Base-by-base conservation (phyloP, 2,113 vertebrate species). In the Syngnathus floridae region DNA sequence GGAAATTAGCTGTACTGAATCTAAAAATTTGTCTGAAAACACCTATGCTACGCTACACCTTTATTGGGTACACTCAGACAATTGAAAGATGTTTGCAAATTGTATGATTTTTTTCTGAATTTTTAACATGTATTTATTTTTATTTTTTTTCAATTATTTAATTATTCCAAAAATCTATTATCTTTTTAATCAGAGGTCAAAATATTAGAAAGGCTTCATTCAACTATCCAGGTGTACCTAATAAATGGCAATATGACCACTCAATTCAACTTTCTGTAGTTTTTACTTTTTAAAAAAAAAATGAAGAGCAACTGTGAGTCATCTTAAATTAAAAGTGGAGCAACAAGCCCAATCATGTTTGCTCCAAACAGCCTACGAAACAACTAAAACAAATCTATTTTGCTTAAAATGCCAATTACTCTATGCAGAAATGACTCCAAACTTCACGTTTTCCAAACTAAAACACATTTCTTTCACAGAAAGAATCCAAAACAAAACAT, bases 391-490 rank as follows among this genome's bases (percentile, higher is more conserved):
- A 78, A 75, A 67, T 64, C 73, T 82, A 84, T 76, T 69, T 77
- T 73, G 65, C 57, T 78, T 88, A 86, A 89, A 79, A 73, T 77
- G 77, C 78, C 85, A 61, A 83, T 82, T 75, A 81, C 69, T 79
- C 78, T 74, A 84, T 75, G 71, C 19, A 78, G 82, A 45, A 87
- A 88, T 88, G 83, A 88, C 82, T 83, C 86, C 86, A 87, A 90
- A 90, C 82, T 84, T 91, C 88, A 90, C 83, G 86, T 91, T 91
- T 87, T 85, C 75, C 84, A 76, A 75, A 79, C 76, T 81, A 73
- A 88, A 89, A 87, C 81, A 84, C 46, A 83, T 88, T 85, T 95
- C 93, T 94, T 94, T 94, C 93, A 95, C 71, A 92, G 93, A 95
- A 94, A 95, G 93, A 94, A 93, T 91, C 89, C 81, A 71, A 56